phyloP scores from a whole-genome alignment of 2,797 vertebrate genomes.

The Pampus argenteus region DNA sequence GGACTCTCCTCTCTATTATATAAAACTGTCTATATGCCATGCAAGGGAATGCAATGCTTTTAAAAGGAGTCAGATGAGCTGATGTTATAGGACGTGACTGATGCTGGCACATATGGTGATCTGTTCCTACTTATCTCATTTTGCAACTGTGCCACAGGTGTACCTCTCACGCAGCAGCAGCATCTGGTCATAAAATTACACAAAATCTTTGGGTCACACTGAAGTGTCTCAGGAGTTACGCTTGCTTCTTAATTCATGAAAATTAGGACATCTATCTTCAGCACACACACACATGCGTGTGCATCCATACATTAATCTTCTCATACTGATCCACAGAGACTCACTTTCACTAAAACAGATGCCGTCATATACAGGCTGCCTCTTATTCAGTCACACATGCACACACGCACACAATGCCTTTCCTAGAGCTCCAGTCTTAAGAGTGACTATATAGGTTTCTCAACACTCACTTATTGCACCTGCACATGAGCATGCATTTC shows the following conservation, averaged over 20 bases:
- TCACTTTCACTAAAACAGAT: conserved; percentile 1
- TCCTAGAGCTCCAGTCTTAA: conserved; percentile 20
- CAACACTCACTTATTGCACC: conserved; percentile 15
- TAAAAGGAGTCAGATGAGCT: conserved; percentile 12
- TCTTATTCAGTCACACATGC: conserved; percentile 22
- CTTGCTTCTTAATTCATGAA: conserved; percentile 13
- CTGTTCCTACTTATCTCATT: conserved; percentile 33
- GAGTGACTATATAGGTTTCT: conserved; percentile 31
- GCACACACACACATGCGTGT: neutral
- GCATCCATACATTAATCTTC: conserved; percentile 4
- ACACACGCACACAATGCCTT: conserved; percentile 2
- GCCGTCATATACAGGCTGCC: neutral
- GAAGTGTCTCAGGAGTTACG: conserved; percentile 20
- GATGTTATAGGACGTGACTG: conserved; percentile 24
- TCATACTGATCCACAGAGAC: conserved; percentile 7
- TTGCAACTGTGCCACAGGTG: conserved; percentile 38
- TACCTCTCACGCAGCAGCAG: conserved; percentile 19
- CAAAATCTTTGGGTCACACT: conserved; percentile 32
- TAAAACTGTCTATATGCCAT: neutral
- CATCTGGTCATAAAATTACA: conserved; percentile 44
- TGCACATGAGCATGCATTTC: conserved; percentile 22
- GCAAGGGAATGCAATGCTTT: conserved; percentile 11
- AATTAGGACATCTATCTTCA: neutral
- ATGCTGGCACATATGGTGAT: conserved; percentile 23
- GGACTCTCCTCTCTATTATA: neutral